A percentile compares a stretch with the other conserved stretches of the same genome.
These are phyloP conservation scores for Shinisaurus crocodilurus DNA, from an alignment of 2,113 vertebrate species.

Conservation along the genomic window DNA sequence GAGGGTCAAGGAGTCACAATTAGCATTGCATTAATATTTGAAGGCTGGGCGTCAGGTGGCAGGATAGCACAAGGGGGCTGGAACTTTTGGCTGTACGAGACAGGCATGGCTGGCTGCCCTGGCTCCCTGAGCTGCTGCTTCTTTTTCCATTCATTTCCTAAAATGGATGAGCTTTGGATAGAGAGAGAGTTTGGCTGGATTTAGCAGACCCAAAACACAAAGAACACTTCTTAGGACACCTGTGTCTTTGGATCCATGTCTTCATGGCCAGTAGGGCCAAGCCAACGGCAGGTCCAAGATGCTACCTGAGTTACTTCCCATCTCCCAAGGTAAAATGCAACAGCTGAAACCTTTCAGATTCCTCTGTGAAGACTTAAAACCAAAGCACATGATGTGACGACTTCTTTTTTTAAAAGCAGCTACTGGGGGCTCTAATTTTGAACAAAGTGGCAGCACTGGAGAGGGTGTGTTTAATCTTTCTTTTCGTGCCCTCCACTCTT, in stretches of 20 bases:
- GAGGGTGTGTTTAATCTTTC: not conserved
- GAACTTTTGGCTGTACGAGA: not conserved
- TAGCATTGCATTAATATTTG: constrained; percentile 47
- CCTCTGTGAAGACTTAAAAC: not conserved
- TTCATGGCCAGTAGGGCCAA: not conserved
- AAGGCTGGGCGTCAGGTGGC: constrained; percentile 30
- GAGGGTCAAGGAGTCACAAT: constrained; percentile 28
- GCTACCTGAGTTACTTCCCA: not conserved
- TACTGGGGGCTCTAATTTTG: not conserved
- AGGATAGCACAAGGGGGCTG: not conserved
- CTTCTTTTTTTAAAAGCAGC: not conserved
- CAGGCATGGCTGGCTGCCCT: not conserved
- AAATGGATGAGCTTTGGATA: not conserved
- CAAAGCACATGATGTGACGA: not conserved
- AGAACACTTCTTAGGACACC: not conserved
- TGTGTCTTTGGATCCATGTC: not conserved
- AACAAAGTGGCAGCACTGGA: not conserved
- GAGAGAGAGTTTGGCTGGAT: not conserved
- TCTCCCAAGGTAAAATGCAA: not conserved
- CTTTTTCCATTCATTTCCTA: constrained; percentile 3
- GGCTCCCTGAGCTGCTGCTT: not conserved
- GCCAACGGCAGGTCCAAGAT: not conserved
- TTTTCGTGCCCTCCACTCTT: not conserved
- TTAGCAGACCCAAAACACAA: not conserved
- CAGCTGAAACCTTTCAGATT: not conserved